Evolutionary conservation across 1,140 invertebrate species (phyloP), one percentile per base, ranked within the genome.

Genomic region (Drosophila bifasciata): DNA sequence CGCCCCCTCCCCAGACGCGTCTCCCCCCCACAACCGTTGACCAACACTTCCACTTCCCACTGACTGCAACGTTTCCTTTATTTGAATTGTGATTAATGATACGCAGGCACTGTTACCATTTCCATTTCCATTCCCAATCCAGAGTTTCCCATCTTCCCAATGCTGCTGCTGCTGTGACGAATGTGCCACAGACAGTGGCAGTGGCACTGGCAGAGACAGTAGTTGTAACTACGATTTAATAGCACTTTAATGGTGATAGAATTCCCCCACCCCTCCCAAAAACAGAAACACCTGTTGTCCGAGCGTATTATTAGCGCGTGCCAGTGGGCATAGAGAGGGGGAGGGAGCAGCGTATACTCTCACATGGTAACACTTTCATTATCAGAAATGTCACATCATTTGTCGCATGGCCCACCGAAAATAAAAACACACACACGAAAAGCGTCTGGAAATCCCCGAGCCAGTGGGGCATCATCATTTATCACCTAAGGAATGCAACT

Each of bases 371-470:
- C 81, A 86, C 81, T 86, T 86, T 86, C 75, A 89, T 88, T 88
- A 88, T 88, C 83, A 88, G 71, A 73, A 83, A 88, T 83, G 83
- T 81, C 80, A 86, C 84, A 85, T 89, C 89, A 90, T 90, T 90
- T 90, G 88, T 90, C 89, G 84, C 89, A 75, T 72, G 73, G 32
- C 70, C 79, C 79, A n/a, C 64, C 79, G 57, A 79, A 76, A 85
- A 70, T 36, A 61, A 36, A 11, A 6, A 32, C 28, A 53, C 57
- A 61, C 39, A 40, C 49, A 59, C 57, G 23, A 23, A 40, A 19
- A 55, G 58, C 56, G 19, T 46, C 50, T 36, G 32, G 11, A 17
- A 21, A 17, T 23, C 77, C 56, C 67, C 58, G n/a, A 21, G 19
- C 19, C 19, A 21, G n/a, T n/a, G n/a, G 63, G 63, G 70, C 80